Evolutionary conservation across 2,797 vertebrate species (phyloP).

Genomic region (Rhinella marina): DNA sequence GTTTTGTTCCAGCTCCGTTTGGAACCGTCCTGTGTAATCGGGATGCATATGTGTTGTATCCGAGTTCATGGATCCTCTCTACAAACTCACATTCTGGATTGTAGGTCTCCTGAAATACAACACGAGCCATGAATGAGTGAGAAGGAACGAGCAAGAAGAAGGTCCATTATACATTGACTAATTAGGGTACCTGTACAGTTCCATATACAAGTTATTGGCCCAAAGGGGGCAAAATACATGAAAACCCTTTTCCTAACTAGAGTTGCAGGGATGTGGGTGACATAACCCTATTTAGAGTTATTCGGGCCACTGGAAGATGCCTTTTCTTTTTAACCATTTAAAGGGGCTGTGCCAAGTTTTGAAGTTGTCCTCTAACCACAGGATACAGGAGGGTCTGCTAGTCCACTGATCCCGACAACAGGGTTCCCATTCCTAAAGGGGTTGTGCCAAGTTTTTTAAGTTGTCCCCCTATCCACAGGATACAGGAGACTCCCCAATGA

Average conservation of each 20-base stretch:
- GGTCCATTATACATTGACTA: background rate
- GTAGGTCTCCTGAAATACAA: constrained; percentile 82
- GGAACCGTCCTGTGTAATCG: constrained; percentile 85
- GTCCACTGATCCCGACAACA: too few species aligned
- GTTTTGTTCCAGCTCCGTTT: constrained; percentile 69
- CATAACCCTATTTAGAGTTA: background rate
- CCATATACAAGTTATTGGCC: background rate
- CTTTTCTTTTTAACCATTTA: too few species aligned
- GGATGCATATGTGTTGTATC: constrained; percentile 95
- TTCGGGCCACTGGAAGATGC: too few species aligned
- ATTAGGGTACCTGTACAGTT: background rate
- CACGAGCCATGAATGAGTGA: background rate
- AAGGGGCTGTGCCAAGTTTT: too few species aligned
- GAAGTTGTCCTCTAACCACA: too few species aligned
- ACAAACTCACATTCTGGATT: constrained; percentile 95
- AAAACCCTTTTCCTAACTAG: background rate
- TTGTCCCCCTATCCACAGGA: too few species aligned
- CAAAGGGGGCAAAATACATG: background rate
- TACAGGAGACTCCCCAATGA: too few species aligned
- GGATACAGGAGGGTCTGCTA: too few species aligned
- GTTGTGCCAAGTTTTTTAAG: too few species aligned
- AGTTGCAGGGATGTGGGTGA: background rate
- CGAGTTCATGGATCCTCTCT: constrained; percentile 94
- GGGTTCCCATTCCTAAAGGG: too few species aligned
- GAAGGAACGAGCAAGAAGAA: background rate